These are phyloP conservation scores for Madoqua kirkii DNA, from an alignment of 2,113 vertebrate genomes.

Conservation along the genomic window DNA sequence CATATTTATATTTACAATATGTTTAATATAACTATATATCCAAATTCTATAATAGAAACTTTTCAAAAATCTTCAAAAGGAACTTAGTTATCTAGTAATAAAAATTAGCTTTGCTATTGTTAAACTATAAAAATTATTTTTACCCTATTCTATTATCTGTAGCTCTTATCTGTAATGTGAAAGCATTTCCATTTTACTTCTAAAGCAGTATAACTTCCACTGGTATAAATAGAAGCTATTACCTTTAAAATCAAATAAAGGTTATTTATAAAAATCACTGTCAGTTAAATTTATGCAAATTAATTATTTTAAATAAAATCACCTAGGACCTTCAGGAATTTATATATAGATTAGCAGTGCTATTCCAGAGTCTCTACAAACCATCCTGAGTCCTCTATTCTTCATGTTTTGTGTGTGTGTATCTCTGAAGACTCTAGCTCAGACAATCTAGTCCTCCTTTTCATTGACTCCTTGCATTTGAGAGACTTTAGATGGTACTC, in stretches of 20 bases:
- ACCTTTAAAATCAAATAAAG: background rate
- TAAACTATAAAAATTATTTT: background rate
- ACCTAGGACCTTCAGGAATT: background rate
- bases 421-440: background rate
- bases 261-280: background rate
- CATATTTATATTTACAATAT: background rate
- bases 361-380: background rate
- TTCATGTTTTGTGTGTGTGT: background rate
- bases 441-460: background rate
- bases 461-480: background rate
- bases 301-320: background rate
- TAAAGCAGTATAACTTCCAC: background rate
- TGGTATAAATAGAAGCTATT: background rate
- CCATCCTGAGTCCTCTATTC: background rate
- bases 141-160: background rate
- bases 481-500: background rate
- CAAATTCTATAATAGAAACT: background rate
- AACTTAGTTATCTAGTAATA: background rate
- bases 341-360: background rate
- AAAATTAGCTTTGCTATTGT: background rate
- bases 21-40: background rate
- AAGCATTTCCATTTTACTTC: background rate
- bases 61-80: background rate
- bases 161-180: background rate
- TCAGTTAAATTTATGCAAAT: background rate